Evolutionary conservation across 1,140 invertebrate species (phyloP).

Genomic region (Ctenoplectra terminalis): DNA sequence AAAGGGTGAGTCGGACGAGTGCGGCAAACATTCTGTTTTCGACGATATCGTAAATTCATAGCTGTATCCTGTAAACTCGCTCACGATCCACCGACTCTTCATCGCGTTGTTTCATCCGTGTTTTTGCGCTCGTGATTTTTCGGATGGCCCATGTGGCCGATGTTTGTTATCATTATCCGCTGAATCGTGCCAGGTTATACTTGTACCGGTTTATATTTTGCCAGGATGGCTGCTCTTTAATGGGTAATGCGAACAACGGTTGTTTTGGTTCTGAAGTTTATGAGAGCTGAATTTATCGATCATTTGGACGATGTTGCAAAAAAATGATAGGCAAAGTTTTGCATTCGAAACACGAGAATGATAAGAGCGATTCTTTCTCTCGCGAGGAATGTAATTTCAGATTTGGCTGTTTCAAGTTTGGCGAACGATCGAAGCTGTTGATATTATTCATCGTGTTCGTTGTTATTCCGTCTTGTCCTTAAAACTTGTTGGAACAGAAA

Average conservation of each 20-base stretch:
- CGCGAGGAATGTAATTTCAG: no score
- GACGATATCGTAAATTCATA: background rate
- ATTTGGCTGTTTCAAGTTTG: no score
- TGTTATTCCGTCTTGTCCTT: background rate
- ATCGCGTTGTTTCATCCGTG: background rate
- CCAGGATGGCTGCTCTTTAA: background rate
- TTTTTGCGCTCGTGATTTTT: slow-evolving; percentile 3
- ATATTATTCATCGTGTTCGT: background rate
- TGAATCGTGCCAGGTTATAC: background rate
- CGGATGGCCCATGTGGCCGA: no score
- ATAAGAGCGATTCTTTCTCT: no score
- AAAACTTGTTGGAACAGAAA: background rate
- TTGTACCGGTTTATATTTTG: background rate
- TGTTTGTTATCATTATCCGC: background rate
- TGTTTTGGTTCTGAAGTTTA: background rate
- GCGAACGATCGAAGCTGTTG: no score
- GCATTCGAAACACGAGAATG: no score
- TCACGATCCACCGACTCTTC: background rate
- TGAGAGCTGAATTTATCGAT: no score
- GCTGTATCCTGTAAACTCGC: background rate
- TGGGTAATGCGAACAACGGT: background rate
- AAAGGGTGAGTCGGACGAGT: background rate
- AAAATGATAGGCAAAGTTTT: no score
- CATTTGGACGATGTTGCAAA: no score
- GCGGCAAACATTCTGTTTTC: background rate